Evolutionary conservation across 2,888 invertebrate genomes (phyloP).

Genomic region (Spatulosminthurus flaviceps): DNA sequence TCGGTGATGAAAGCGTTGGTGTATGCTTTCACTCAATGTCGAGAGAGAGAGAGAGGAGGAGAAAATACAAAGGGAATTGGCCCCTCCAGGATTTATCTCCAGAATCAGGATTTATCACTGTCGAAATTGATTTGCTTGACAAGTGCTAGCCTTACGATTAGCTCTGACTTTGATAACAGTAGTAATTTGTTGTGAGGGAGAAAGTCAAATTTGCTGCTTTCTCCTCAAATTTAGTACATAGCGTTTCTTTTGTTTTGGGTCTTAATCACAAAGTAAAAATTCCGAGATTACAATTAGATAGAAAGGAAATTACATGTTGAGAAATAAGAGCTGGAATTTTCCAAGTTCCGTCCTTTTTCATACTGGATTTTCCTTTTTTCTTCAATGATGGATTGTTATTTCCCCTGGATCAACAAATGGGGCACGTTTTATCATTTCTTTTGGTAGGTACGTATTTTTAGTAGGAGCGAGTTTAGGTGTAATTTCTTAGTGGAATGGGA

Average conservation of each 20-base stretch:
- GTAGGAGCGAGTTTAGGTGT: too few species aligned
- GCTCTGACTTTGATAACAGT: background rate
- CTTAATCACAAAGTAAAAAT: background rate
- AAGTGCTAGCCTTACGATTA: background rate
- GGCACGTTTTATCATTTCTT: too few species aligned
- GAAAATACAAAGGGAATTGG: background rate
- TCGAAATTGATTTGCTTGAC: conserved; percentile 10
- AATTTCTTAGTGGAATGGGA: too few species aligned
- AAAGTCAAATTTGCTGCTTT: too few species aligned
- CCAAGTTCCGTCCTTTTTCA: too few species aligned
- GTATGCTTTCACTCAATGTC: too few species aligned
- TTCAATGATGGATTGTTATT: background rate
- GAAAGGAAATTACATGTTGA: background rate
- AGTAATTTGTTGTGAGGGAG: background rate
- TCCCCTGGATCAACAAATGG: too few species aligned
- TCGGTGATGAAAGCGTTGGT: too few species aligned
- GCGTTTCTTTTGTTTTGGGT: background rate
- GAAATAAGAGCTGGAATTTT: background rate
- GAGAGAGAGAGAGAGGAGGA: too few species aligned
- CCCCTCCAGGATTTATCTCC: background rate
- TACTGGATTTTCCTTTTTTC: too few species aligned
- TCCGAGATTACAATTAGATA: background rate
- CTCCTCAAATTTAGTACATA: background rate
- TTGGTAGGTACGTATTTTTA: too few species aligned
- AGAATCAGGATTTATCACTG: conserved; percentile 18